Conservation (phyloP, 2,888 invertebrate genomes). For the Polydrusus tereticollis region DNA sequence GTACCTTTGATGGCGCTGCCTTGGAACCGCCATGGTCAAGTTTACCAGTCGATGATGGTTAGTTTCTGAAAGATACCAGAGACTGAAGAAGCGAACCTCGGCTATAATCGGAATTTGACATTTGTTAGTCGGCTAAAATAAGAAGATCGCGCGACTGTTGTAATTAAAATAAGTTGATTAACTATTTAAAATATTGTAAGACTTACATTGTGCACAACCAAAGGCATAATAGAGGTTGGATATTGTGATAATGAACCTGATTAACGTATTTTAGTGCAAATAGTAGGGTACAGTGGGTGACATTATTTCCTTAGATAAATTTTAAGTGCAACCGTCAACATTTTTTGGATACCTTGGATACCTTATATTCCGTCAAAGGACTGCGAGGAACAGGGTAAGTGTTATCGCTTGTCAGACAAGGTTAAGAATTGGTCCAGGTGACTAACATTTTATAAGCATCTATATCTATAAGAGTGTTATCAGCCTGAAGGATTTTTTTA, state of each 20-base stretch:
- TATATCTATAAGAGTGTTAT: neutral
- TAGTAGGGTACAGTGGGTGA: neutral
- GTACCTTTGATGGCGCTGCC: conserved; percentile 63
- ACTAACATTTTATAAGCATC: neutral
- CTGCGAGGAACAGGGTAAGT: conserved; percentile 58
- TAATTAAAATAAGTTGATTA: neutral
- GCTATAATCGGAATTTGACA: conserved; percentile 26
- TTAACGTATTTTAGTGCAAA: conserved; percentile 2
- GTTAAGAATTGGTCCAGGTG: neutral
- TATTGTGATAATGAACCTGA: conserved; percentile 11
- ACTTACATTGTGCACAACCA: neutral
- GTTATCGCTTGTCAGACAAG: neutral
- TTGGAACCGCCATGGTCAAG: conserved; percentile 66
- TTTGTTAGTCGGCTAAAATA: conserved; percentile 27
- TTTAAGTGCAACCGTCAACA: conserved; percentile 58
- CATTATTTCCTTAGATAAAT: conserved; percentile 48
- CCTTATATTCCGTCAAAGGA: conserved; percentile 59
- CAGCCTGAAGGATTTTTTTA: no score
- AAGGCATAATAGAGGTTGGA: neutral
- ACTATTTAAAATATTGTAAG: neutral
- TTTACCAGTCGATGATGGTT: conserved; percentile 64
- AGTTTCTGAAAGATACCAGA: conserved; percentile 64
- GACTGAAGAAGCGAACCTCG: conserved; percentile 34
- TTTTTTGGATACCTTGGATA: conserved; percentile 64
- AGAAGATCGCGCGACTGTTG: conserved; percentile 16